These are phyloP conservation scores for Pycnonotus jocosus DNA, from an alignment of 2,113 vertebrate genomes.

Conservation along the genomic window DNA sequence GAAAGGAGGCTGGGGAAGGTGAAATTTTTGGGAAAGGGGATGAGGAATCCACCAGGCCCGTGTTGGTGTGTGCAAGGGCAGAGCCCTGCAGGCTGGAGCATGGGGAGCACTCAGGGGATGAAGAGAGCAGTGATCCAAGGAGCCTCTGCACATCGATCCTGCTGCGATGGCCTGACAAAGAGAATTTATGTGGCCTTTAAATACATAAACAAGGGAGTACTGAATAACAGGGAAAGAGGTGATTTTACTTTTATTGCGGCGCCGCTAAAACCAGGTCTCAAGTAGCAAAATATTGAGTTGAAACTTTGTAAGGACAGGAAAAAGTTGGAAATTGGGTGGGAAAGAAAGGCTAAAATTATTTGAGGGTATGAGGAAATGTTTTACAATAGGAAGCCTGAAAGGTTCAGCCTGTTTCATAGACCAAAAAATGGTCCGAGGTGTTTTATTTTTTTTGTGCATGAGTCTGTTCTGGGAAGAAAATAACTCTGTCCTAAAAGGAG, in stretches of 20 bases:
- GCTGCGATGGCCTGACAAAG: neutral
- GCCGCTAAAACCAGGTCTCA: neutral
- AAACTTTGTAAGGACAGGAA: neutral
- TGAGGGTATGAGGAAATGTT: neutral
- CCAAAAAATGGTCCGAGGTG: neutral
- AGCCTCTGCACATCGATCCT: neutral
- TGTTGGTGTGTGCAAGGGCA: neutral
- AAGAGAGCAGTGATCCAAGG: neutral
- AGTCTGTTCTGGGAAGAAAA: neutral
- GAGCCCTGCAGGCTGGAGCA: neutral
- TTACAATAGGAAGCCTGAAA: neutral
- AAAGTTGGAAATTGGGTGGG: neutral
- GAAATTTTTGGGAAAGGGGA: neutral
- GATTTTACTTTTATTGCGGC: neutral
- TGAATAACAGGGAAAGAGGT: neutral
- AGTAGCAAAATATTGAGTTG: neutral
- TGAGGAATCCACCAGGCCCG: neutral
- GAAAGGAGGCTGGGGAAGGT: neutral
- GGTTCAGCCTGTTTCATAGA: neutral
- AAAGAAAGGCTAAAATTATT: neutral
- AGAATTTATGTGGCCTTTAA: neutral
- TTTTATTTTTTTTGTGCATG: neutral
- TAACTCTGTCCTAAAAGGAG: neutral
- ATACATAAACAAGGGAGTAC: neutral
- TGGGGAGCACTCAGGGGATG: rapidly evolving